Conservation (phyloP, 2,113 vertebrate species). For the Redunca redunca region DNA sequence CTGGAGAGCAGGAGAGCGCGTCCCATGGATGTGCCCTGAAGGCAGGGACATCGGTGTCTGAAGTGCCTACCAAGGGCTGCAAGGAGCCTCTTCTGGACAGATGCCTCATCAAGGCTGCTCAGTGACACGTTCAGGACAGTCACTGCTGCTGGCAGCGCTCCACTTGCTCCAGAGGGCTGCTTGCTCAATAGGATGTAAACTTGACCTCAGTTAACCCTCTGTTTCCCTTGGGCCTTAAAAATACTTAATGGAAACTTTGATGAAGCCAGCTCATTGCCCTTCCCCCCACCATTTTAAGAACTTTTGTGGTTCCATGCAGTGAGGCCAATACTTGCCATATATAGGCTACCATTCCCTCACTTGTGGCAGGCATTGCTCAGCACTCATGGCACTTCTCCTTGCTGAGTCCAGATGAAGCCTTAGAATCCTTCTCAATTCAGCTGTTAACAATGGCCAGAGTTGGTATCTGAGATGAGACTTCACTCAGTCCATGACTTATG, state of each 20-base stretch:
- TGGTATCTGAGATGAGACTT: background rate
- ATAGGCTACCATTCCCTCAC: background rate
- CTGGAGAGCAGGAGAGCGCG: background rate
- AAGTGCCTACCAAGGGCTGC: background rate
- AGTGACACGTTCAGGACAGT: background rate
- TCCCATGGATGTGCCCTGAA: background rate
- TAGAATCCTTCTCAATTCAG: background rate
- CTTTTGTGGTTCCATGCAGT: background rate
- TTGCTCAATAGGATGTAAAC: background rate
- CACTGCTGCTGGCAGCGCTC: background rate
- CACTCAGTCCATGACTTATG: background rate
- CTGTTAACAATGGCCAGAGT: background rate
- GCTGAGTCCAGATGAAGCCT: background rate
- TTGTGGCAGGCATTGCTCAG: background rate
- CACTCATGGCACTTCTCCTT: background rate
- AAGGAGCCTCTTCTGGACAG: background rate
- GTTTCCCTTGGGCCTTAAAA: background rate
- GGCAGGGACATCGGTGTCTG: background rate
- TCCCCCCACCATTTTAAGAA: background rate
- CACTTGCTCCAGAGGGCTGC: background rate
- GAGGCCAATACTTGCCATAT: background rate
- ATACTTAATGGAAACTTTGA: background rate
- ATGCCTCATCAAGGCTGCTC: background rate
- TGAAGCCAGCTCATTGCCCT: background rate
- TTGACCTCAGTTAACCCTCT: background rate